Base-by-base conservation (phyloP, 2,888 invertebrate species). In the Plebejus anna region DNA sequence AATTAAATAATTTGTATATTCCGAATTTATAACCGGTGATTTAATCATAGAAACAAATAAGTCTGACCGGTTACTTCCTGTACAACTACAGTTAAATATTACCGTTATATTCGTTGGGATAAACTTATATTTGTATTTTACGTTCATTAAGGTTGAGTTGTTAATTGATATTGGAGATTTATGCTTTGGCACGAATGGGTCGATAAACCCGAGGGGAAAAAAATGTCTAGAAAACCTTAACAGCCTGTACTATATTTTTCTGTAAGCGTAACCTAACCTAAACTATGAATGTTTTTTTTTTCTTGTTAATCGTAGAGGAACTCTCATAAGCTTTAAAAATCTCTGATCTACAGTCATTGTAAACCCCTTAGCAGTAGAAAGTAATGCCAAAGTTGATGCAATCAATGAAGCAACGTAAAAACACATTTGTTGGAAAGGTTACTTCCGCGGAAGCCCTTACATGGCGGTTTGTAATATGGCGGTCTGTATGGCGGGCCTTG, bases 401-500 rank as follows among this genome's bases (percentile, higher is more conserved):
- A 22, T 59, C 59, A 59, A 59, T 59, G 59, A 59, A 59, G n/a
- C 61, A 28, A 28, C 22, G 32, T 36, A 36, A 66, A 66, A 66
- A 61, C 22, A 9, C 28, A 61, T 28, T 61, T 61, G 28, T 61
- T 61, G 16, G 55, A 78, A 78, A 76, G 75, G 73, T 76, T 11
- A 57, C 78, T 79, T 80, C 80, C 79, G 77, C 75, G 75, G 75
- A 76, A 55, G 71, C 28, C 28, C 70, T 42, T 78, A 76, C 75
- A 78, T 61, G 75, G 77, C 6, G 71, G 42, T 38, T 22, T n/a
- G n/a, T 71, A 42, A 71, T 47, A 47, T 73, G 73, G 73, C 72
- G 28, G 47, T 42, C n/a, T 59, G 22, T 32, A 66, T 66, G 66
- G 66, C 32, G 66, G 36, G 32, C 66, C 66, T 66, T 66, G 66